phyloP scores from a whole-genome alignment of 2,888 invertebrate genomes.

The Ophion costatus region DNA sequence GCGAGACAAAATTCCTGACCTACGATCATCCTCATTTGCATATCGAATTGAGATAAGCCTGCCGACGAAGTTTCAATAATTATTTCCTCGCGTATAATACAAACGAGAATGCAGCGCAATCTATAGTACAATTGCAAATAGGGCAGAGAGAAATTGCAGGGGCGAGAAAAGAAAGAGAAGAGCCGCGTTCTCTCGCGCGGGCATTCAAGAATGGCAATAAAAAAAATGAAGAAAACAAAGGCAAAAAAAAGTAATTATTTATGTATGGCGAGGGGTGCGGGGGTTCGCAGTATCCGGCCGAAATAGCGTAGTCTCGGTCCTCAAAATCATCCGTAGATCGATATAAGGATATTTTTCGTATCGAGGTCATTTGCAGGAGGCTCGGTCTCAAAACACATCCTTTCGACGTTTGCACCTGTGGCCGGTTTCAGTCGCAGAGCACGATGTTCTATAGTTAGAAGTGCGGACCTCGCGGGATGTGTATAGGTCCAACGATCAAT shows the following conservation, averaged over 20 bases:
- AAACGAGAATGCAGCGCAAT: not conserved
- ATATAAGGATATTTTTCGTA: no score
- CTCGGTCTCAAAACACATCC: not conserved
- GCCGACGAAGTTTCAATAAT: constrained; percentile 23
- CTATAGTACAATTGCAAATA: not conserved
- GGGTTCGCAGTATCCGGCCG: no score
- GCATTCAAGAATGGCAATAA: no score
- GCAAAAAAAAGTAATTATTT: no score
- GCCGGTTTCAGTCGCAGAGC: not conserved
- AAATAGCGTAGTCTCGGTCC: no score
- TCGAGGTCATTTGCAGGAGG: no score
- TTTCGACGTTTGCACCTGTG: not conserved
- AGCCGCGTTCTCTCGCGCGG: no score
- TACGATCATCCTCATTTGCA: constrained; percentile 60
- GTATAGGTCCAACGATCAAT: constrained; percentile 32
- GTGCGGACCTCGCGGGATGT: not conserved
- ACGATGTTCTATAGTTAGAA: constrained; percentile 45
- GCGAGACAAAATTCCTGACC: constrained; percentile 61
- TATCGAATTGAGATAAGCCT: constrained; percentile 52
- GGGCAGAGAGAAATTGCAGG: no score
- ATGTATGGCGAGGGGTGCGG: no score
- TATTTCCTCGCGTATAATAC: not conserved
- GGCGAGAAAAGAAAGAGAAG: not conserved
- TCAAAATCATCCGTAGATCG: no score
- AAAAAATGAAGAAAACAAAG: no score